These are phyloP conservation scores for Cylindroiulus punctatus DNA, from an alignment of 2,888 invertebrate species.

Conservation along the genomic window DNA sequence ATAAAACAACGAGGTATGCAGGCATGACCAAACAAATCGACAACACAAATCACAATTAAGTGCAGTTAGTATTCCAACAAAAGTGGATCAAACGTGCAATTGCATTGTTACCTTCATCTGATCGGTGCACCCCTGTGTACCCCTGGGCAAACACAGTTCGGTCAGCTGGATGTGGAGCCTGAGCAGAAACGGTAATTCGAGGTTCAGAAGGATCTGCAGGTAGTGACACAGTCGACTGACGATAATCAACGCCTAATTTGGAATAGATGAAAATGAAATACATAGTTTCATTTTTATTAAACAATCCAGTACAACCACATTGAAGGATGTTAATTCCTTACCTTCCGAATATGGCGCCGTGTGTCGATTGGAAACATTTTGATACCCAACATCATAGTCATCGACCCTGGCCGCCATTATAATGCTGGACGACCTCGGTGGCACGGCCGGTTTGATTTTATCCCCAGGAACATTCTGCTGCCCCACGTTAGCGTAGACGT, in stretches of 20 bases:
- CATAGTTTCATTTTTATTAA: background rate
- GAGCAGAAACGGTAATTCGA: background rate
- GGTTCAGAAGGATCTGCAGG: background rate
- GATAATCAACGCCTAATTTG: background rate
- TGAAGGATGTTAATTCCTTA: background rate
- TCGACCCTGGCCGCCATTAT: background rate
- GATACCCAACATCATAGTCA: background rate
- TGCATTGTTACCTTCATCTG: constrained; percentile 8
- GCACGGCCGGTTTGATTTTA: constrained; percentile 48
- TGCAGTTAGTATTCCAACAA: constrained; percentile 26
- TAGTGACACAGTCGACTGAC: background rate
- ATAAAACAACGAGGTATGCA: constrained; percentile 39
- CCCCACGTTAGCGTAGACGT: constrained; percentile 55
- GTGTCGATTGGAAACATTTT: constrained; percentile 17
- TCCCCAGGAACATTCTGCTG: background rate
- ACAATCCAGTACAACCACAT: too few relatives aligned
- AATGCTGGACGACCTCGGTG: constrained; percentile 52
- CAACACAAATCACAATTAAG: constrained; percentile 12
- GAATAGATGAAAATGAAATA: background rate
- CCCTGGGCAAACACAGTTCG: background rate
- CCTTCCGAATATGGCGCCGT: constrained; percentile 50
- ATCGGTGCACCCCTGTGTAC: background rate
- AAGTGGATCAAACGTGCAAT: background rate
- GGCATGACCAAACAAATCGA: background rate
- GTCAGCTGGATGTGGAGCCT: background rate